Percentiles rank a stretch among this genome's conserved stretches.
Evolutionary conservation across 1,140 invertebrate genomes (phyloP).

Genomic region (Drosophila albomicans): DNA sequence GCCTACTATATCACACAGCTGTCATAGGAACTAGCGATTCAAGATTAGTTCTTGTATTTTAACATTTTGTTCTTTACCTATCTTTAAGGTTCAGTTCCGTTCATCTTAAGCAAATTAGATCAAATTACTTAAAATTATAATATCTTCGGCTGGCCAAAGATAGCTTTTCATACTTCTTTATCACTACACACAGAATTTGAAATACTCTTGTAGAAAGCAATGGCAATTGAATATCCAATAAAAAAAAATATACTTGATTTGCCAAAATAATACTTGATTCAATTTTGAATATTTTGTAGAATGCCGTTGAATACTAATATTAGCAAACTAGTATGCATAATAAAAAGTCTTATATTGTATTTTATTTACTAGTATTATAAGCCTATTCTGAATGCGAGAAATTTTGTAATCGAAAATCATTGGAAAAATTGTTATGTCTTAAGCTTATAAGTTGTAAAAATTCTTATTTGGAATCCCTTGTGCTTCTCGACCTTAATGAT

Average conservation of each 20-base stretch:
- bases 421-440: constrained; percentile 7
- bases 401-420: constrained; percentile 30
- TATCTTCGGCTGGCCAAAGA: background rate
- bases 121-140: background rate
- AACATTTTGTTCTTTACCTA: constrained; percentile 1
- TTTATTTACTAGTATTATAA: constrained; percentile 23
- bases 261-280: background rate
- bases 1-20: constrained; percentile 11
- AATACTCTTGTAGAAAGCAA: background rate
- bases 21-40: constrained; percentile 10
- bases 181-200: constrained; percentile 1
- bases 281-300: constrained; percentile 3
- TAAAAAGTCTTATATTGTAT: constrained; percentile 6
- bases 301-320: background rate
- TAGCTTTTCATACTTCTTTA: background rate
- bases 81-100: background rate
- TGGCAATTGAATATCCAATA: background rate
- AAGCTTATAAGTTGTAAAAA: constrained; percentile 36
- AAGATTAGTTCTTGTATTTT: background rate
- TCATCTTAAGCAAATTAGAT: constrained; percentile 4
- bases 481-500: constrained; percentile 50
- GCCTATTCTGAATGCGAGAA: constrained; percentile 20
- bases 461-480: constrained; percentile 42
- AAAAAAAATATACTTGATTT: constrained; percentile 4
- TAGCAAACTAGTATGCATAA: background rate